Base-by-base conservation (phyloP, 92 coral and sea anemone species). In the Palythoa heliodiscus region DNA sequence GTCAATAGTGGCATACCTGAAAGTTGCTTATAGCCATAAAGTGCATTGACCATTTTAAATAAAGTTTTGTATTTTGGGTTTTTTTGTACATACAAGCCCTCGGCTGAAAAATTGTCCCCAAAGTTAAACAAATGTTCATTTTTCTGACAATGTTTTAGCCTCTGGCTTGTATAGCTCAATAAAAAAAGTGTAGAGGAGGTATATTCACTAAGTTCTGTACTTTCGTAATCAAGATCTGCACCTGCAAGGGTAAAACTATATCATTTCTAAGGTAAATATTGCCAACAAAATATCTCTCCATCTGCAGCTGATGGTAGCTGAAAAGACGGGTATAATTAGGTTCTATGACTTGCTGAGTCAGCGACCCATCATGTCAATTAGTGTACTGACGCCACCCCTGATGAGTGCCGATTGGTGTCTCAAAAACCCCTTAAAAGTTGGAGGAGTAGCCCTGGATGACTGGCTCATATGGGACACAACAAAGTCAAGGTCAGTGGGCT, bases 391-490 rank as follows among this genome's bases (percentile, higher is more conserved):
- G 61, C 86, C 90, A 1, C 99, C 99, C 22, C 88, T 97, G 64
- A 95, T 95, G 83, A 92, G 91, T 88, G 99, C 95, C 2, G 97
- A 97, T 86, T 97, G 99, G 99, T 94, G 93, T 35, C 86, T 84
- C 16, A 88, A 89, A 35, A 96, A 95, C 85, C 88, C 96, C 40
- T 66, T 97, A 40, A 89, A 86, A 70, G 93, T 97, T 83, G 99
- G 99, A 14, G 95, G 95, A 19, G 99, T 97, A 39, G 98, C 94
- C 22, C 89, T 90, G 63, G 95, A 93, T 85, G 99, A 97, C 87
- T 94, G 99, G 98, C 92, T 90, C 24, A 86, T 97, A 19, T 97
- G 99, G 99, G 99, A 97, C 78, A 93, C 93, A 81, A 95, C 99
- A 22, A 92, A 90, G 76, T 97, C 98, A 70, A 97, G 99, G 99